A percentile compares a stretch with the other conserved stretches of the same genome.
Conservation (phyloP, 2,888 invertebrate species). For the Drosophila lutescens region DNA sequence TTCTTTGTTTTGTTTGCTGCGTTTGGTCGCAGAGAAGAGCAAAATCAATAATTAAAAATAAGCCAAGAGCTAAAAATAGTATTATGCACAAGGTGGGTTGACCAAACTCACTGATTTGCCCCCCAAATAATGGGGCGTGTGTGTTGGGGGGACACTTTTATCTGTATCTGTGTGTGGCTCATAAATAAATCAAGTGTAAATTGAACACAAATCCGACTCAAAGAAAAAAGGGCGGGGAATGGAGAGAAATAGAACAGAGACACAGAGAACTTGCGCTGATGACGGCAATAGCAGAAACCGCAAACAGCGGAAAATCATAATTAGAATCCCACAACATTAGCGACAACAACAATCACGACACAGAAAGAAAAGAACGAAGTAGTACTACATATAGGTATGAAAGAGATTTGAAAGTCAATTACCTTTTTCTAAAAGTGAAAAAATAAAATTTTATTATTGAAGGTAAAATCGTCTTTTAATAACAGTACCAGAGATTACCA, state of each 20-base stretch:
- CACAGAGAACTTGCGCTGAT: constrained; percentile 20
- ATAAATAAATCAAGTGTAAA: constrained; percentile 64
- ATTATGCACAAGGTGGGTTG: constrained; percentile 45
- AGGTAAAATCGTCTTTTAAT: too few relatives aligned
- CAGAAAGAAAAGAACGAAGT: not conserved
- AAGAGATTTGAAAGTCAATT: too few relatives aligned
- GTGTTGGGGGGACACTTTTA: not conserved
- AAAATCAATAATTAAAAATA: constrained; percentile 76
- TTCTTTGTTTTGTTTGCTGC: constrained; percentile 7
- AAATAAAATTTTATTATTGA: too few relatives aligned
- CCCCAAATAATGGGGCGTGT: constrained; percentile 5
- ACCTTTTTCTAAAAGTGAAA: too few relatives aligned
- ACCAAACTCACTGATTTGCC: constrained; percentile 10
- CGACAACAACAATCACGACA: not conserved
- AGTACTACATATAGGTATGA: too few relatives aligned
- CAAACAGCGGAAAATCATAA: constrained; percentile 63
- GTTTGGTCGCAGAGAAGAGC: constrained; percentile 1
- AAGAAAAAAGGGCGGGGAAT: constrained; percentile 16
- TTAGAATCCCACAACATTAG: constrained; percentile 45
- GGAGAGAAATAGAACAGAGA: not conserved
- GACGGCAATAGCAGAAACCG: constrained; percentile 26
- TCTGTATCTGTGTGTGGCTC: constrained; percentile 27
- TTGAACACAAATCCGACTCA: constrained; percentile 53
- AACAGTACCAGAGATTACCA: too few relatives aligned
- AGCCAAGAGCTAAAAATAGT: constrained; percentile 66